Percentiles rank a stretch among this genome's conserved stretches.
These are phyloP conservation scores for Ceriagrion tenellum DNA, from an alignment of 2,888 invertebrate species.

Conservation along the genomic window DNA sequence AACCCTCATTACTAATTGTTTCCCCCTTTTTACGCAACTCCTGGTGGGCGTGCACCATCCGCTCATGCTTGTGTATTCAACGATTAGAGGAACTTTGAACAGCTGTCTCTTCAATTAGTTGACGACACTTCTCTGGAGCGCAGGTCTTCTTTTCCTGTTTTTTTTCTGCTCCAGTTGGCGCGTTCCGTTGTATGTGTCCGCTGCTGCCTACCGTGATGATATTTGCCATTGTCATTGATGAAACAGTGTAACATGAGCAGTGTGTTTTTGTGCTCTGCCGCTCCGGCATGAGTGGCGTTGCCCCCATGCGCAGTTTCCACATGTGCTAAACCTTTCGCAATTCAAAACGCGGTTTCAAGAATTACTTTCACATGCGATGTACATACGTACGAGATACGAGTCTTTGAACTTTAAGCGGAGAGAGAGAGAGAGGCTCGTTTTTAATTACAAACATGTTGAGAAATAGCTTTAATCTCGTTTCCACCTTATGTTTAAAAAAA, in stretches of 20 bases:
- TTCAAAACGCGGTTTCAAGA: background rate
- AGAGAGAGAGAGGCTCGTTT: background rate
- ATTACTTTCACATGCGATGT: background rate
- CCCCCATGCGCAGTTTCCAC: background rate
- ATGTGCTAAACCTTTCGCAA: background rate
- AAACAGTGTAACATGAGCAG: background rate
- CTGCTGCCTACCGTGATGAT: background rate
- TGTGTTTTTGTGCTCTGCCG: background rate
- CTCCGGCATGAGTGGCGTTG: background rate
- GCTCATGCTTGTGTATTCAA: background rate
- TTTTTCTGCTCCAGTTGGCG: background rate
- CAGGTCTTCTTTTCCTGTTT: background rate
- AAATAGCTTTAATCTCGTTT: background rate
- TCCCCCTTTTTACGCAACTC: background rate
- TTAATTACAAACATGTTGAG: background rate
- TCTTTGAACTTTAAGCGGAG: background rate
- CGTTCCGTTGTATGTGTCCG: background rate
- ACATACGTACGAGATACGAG: background rate
- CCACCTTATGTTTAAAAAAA: background rate
- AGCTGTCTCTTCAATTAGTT: constrained; percentile 1
- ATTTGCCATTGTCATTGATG: background rate
- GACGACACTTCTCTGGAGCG: background rate
- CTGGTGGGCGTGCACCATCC: background rate
- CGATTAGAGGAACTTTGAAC: background rate
- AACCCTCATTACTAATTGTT: background rate